Evolutionary conservation across 2,888 invertebrate species (phyloP).

Genomic region (Cyrtodaria siliqua): DNA sequence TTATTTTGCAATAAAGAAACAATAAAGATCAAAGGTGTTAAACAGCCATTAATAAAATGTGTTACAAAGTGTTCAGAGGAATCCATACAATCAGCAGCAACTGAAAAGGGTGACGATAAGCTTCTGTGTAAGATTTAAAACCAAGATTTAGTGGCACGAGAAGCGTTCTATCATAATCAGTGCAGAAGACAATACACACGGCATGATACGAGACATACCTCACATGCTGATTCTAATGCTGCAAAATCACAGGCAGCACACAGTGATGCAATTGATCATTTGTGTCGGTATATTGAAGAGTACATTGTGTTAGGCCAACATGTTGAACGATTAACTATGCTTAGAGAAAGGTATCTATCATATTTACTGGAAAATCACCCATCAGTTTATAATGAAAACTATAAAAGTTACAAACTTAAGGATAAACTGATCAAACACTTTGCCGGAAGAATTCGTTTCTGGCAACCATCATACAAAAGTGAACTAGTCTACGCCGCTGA

Average conservation of each 20-base stretch:
- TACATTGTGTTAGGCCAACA: no score
- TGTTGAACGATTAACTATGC: slow-evolving; percentile 41
- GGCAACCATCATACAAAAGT: no score
- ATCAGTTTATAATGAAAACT: slow-evolving; percentile 26
- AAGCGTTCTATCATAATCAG: slow-evolving; percentile 35
- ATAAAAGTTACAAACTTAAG: no score
- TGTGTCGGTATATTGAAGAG: no score
- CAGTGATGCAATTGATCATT: no score
- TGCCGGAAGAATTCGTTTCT: no score
- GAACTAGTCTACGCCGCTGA: no score
- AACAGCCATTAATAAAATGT: slow-evolving; percentile 35
- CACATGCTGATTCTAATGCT: no score
- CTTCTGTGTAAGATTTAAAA: slow-evolving; percentile 26
- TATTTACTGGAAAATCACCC: slow-evolving; percentile 23
- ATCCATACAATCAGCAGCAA: slow-evolving; percentile 34
- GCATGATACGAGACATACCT: slow-evolving; percentile 10
- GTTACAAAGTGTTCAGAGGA: slow-evolving; percentile 35
- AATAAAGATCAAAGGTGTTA: slow-evolving; percentile 20
- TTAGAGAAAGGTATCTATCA: slow-evolving; percentile 24
- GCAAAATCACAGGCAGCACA: no score
- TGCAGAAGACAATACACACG: slow-evolving; percentile 33
- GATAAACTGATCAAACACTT: no score
- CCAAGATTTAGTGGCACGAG: slow-evolving; percentile 29
- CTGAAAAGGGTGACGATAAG: slow-evolving; percentile 12
- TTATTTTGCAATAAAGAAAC: slow-evolving; percentile 37